Percentiles rank a stretch among this genome's conserved stretches.
These are phyloP conservation scores for Nasua narica DNA, from an alignment of 2,797 vertebrate species.

Conservation along the genomic window DNA sequence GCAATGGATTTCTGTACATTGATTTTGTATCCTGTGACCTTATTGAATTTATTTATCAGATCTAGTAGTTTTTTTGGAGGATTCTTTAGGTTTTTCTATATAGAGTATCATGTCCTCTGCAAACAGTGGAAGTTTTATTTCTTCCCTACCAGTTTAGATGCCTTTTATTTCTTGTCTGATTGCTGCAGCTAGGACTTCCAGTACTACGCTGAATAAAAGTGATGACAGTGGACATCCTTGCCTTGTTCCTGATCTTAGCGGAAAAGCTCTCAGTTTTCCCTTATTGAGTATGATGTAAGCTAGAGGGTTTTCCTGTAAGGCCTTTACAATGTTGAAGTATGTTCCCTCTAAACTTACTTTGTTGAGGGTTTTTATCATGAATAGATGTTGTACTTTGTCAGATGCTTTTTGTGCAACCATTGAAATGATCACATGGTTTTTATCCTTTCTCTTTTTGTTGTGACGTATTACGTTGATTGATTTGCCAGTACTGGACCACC, in stretches of 20 bases:
- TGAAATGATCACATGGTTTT: background rate
- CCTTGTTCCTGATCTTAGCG: background rate
- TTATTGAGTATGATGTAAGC: background rate
- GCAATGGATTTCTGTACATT: background rate
- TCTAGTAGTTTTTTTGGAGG: background rate
- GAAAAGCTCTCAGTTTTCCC: background rate
- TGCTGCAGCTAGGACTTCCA: background rate
- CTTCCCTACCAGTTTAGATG: background rate
- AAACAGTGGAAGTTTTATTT: background rate
- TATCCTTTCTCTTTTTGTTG: background rate
- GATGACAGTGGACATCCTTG: background rate
- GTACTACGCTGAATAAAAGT: background rate
- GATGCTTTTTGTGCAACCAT: background rate
- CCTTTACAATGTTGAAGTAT: background rate
- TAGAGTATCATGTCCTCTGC: background rate
- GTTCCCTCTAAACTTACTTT: background rate
- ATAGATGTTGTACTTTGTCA: background rate
- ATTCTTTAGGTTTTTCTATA: background rate
- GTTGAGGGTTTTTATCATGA: background rate
- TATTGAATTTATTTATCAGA: background rate
- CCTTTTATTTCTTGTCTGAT: background rate
- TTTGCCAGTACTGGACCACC: background rate
- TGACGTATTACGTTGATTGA: background rate
- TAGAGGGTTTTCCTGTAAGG: background rate
- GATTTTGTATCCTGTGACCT: background rate